Evolutionary conservation across 2,888 invertebrate species (phyloP), one percentile per base, ranked within the genome.

Genomic region (Hirtodrosophila confusa): DNA sequence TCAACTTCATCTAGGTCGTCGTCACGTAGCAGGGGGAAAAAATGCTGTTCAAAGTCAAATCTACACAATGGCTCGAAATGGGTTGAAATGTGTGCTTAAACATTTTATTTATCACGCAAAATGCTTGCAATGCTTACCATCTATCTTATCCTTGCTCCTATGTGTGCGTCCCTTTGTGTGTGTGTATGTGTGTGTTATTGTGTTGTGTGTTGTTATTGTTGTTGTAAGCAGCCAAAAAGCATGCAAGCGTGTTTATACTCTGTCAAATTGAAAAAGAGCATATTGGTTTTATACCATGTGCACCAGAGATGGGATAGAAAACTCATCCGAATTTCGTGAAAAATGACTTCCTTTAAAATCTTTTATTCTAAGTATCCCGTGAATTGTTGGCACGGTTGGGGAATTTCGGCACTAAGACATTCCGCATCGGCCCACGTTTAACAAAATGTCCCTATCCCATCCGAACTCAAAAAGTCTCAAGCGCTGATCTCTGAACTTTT

Each of bases 31-130:
- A 12, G 17, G 23, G 39, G 48, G 40, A 12, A 43, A 33, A 43
- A 69, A 60, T 60, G 57, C 51, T 49, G 67, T 82, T 87, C 76
- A 79, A 79, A 85, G 83, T 80, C 88, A 85, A 85, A 85, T 85
- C 88, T 82, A 77, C 57, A 82, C 69, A 84, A 82, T 73, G 69
- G 77, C 55, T 68, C 44, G 47, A 60, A 58, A 74, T 75, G 70
- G 72, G 54, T 76, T 77, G 68, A 87, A 87, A 88, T 87, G 83
- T 88, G 69, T 75, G 75, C 83, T 84, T 88, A 86, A 84, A 84
- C 83, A 87, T 86, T 84, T 84, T 88, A 84, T 88, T 88, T 84
- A 84, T 82, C 77, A 87, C 86, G 61, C 83, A 83, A 83, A 85
- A 82, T 70, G 74, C 68, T 74, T 33, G 63, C 65, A 40, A 62